phyloP scores from a whole-genome alignment of 1,140 invertebrate genomes.

The Heliconius melpomene region DNA sequence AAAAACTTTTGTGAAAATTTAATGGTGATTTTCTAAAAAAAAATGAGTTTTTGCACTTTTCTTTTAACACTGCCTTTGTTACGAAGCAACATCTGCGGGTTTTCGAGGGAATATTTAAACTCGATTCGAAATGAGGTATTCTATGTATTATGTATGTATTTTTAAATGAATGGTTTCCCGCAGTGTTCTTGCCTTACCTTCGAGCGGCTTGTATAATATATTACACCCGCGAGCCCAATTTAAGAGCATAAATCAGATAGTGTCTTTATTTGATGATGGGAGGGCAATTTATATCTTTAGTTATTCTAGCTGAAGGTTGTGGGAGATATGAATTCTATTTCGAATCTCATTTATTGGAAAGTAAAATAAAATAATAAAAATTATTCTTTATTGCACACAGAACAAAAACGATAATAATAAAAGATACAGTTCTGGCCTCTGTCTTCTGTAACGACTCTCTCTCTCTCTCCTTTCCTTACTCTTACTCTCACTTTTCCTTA shows the following conservation, averaged over 20 bases:
- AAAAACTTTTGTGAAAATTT: too few species aligned
- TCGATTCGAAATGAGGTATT: constrained; percentile 52
- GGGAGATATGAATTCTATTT: not conserved
- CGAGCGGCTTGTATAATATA: constrained; percentile 25
- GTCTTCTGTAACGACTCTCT: too few species aligned
- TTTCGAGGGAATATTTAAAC: constrained; percentile 52
- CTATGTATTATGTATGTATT: constrained; percentile 52
- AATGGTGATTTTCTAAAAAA: too few species aligned
- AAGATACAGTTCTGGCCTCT: too few species aligned
- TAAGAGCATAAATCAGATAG: constrained; percentile 15
- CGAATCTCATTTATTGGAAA: not conserved
- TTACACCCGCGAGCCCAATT: constrained; percentile 35
- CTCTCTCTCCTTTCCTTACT: too few species aligned
- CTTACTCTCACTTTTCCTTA: too few species aligned
- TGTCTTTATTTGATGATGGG: constrained; percentile 10
- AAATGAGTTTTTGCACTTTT: not conserved
- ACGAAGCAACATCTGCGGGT: constrained; percentile 10
- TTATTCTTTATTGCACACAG: too few species aligned
- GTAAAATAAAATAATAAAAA: too few species aligned
- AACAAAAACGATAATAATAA: too few species aligned
- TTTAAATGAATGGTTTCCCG: constrained; percentile 45
- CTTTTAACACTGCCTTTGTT: not conserved
- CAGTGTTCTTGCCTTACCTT: constrained; percentile 17
- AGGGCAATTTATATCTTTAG: not conserved
- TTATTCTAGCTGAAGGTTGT: not conserved